Evolutionary conservation across 2,113 vertebrate genomes (phyloP).

Genomic region (Elanoides forficatus): DNA sequence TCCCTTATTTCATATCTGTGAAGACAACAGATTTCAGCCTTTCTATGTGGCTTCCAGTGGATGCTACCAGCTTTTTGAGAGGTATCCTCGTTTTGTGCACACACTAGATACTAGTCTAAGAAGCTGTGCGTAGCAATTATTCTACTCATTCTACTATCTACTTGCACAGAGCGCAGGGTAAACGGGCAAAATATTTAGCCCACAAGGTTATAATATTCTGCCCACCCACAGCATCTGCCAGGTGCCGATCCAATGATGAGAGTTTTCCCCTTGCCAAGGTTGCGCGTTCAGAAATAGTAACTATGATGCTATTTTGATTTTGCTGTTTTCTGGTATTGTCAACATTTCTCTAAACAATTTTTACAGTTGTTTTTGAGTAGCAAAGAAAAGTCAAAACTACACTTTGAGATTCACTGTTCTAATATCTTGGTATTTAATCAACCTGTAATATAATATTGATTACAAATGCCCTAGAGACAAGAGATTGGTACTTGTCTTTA

Average conservation of each 20-base stretch:
- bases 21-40: background rate
- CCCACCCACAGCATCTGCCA: background rate
- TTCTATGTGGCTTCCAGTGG: background rate
- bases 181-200: background rate
- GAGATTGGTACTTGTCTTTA: background rate
- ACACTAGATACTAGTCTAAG: background rate
- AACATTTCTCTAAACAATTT: background rate
- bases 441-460: constrained; percentile 46
- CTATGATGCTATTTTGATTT: background rate
- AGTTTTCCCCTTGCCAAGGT: background rate
- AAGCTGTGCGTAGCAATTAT: background rate
- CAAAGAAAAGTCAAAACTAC: background rate
- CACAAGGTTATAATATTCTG: background rate
- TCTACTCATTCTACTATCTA: background rate
- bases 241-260: background rate
- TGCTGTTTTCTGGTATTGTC: background rate
- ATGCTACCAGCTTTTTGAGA: background rate
- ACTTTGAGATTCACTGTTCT: background rate
- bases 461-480: background rate
- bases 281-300: background rate
- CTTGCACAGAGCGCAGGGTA: background rate
- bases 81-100: background rate
- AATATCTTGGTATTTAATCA: constrained; percentile 55
- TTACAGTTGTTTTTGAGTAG: background rate
- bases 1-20: background rate